Percentiles rank a stretch among this genome's conserved stretches.
Evolutionary conservation across 2,113 vertebrate genomes (phyloP).

Genomic region (Hyperopisus bebe): DNA sequence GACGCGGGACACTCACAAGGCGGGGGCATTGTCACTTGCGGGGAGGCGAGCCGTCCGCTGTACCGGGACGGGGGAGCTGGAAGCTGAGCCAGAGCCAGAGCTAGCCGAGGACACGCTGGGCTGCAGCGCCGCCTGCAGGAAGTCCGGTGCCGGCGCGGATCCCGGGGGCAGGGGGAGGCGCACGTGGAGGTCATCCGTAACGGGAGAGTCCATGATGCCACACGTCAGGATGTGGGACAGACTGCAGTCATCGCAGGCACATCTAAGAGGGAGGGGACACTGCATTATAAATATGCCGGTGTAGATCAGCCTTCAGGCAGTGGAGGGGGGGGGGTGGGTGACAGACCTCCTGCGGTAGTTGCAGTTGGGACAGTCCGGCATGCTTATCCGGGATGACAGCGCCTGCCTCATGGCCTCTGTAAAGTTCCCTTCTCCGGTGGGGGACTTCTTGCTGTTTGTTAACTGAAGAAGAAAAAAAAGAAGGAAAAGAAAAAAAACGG

Average conservation of each 20-base stretch:
- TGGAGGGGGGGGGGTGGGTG: neutral
- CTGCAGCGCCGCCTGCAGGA: constrained; percentile 79
- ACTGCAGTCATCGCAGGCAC: constrained; percentile 97
- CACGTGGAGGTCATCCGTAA: constrained; percentile 79
- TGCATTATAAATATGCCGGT: neutral
- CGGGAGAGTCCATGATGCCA: constrained; percentile 92
- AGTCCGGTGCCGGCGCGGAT: constrained; percentile 71
- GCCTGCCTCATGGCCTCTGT: constrained; percentile 90
- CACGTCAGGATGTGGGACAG: constrained; percentile 97
- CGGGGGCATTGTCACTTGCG: constrained; percentile 62
- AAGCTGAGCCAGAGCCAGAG: constrained; percentile 83
- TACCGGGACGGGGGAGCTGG: constrained; percentile 84
- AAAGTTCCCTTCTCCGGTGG: constrained; percentile 81
- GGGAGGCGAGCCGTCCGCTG: constrained; percentile 82
- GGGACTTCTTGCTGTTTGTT: constrained; percentile 76
- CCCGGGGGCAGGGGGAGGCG: constrained; percentile 79
- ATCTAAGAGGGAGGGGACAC: constrained; percentile 58
- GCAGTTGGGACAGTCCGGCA: constrained; percentile 94
- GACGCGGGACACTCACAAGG: constrained; percentile 71
- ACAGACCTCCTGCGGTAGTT: constrained; percentile 88
- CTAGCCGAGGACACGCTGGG: constrained; percentile 92
- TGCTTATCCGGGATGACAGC: constrained; percentile 83
- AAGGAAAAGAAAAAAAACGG: constrained; percentile 39
- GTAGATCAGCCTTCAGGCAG: neutral
- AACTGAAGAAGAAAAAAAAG: constrained; percentile 53